Evolutionary conservation across 2,888 invertebrate genomes (phyloP).

Genomic region (Drosophila austrosaltans): DNA sequence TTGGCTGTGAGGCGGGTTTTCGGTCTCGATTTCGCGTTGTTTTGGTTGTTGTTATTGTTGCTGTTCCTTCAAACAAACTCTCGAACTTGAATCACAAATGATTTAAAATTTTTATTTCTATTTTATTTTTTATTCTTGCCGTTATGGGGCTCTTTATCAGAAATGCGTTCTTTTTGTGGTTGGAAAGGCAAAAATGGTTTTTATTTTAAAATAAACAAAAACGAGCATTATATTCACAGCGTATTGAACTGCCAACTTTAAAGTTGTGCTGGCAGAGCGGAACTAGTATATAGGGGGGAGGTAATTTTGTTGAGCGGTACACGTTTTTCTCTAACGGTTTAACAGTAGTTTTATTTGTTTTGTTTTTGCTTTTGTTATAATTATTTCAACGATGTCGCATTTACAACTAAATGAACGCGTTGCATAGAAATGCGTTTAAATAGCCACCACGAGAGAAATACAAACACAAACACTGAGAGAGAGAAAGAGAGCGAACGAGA

Average conservation of each 20-base stretch:
- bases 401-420: conserved; percentile 53
- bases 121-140: conserved; percentile 19
- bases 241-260: conserved; percentile 43
- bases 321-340: conserved; percentile 19
- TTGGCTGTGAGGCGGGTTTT: conserved; percentile 42
- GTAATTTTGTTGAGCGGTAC: conserved; percentile 29
- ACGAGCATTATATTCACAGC: conserved; percentile 62
- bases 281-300: conserved; percentile 25
- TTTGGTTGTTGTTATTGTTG: conserved; percentile 30
- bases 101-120: conserved; percentile 18
- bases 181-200: conserved; percentile 78
- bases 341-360: conserved; percentile 13
- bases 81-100: conserved; percentile 24
- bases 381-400: conserved; percentile 51
- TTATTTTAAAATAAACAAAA: conserved; percentile 77
- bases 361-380: conserved; percentile 20
- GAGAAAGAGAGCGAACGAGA: conserved; percentile 17
- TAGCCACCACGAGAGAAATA: conserved; percentile 35
- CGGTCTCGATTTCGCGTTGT: conserved; percentile 13
- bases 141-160: conserved; percentile 51
- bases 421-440: conserved; percentile 61
- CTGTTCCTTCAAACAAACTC: conserved; percentile 14
- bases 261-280: conserved; percentile 35
- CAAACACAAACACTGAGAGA: conserved; percentile 19
- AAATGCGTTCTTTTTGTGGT: conserved; percentile 80